phyloP scores from a whole-genome alignment of 2,888 invertebrate species.

The Melikaiella ostensackeni region DNA sequence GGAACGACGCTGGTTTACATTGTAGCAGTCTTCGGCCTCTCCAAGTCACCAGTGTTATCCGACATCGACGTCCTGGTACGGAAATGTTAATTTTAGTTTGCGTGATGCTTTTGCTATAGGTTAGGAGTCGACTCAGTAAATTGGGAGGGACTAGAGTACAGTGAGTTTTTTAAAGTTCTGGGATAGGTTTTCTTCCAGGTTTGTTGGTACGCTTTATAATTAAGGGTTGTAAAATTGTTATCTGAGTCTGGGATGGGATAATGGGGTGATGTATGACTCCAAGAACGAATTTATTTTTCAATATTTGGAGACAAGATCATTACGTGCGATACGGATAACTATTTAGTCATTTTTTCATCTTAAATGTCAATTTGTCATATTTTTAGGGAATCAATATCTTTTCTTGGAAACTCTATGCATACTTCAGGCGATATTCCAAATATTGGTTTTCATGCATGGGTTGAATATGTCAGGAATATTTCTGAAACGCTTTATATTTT shows the following conservation, averaged over 20 bases:
- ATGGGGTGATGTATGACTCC: background rate
- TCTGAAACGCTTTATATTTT: too few species aligned
- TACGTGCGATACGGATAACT: background rate
- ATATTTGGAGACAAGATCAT: background rate
- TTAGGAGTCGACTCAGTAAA: background rate
- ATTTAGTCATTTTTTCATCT: background rate
- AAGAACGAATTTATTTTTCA: background rate
- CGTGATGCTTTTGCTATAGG: conserved; percentile 34
- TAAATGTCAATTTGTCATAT: background rate
- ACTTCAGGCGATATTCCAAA: too few species aligned
- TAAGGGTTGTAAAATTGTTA: conserved; percentile 16
- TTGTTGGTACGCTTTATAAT: background rate
- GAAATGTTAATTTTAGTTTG: conserved; percentile 27
- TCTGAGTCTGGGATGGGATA: background rate
- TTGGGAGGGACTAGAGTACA: background rate
- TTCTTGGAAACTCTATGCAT: too few species aligned
- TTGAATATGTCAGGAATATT: too few species aligned
- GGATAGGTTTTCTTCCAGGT: background rate
- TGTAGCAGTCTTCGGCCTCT: conserved; percentile 80
- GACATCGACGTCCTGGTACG: conserved; percentile 75
- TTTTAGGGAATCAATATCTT: too few species aligned
- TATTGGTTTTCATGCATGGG: too few species aligned
- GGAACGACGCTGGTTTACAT: conserved; percentile 82
- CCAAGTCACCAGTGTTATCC: conserved; percentile 77
- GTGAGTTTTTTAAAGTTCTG: conserved; percentile 26